Conservation (phyloP, 30 jellyfish, hydroid and myxozoan species). For the Kudoa iwatai region DNA sequence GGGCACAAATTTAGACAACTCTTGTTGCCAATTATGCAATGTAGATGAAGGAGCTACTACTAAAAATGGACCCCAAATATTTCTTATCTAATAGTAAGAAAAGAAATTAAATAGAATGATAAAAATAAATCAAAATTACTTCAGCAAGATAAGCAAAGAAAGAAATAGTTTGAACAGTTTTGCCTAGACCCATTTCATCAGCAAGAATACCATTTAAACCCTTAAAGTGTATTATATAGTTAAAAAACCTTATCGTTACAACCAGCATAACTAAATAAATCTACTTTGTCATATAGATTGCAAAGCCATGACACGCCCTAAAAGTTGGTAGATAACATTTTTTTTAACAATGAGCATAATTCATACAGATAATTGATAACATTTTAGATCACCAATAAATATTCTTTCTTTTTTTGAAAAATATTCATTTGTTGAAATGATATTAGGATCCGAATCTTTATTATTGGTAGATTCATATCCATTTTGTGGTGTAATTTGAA, state of each 20-base stretch:
- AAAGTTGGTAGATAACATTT: neutral
- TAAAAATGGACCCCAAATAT: constrained; percentile 91
- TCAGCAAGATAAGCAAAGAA: constrained; percentile 76
- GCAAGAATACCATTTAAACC: constrained; percentile 92
- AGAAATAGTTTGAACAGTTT: constrained; percentile 72
- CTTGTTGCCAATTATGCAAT: constrained; percentile 95
- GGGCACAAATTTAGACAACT: constrained; percentile 51
- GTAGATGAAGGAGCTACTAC: constrained; percentile 97
- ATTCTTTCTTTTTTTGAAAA: no score
- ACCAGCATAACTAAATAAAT: neutral
- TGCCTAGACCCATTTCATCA: constrained; percentile 96
- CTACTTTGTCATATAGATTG: constrained; percentile 40
- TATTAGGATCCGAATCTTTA: no score
- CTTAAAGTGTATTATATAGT: constrained; percentile 1
- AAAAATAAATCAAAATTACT: no score
- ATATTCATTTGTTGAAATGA: no score
- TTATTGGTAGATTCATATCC: no score
- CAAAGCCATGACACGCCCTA: constrained; percentile 85
- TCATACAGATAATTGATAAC: no score
- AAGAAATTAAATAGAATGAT: no score
- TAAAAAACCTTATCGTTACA: neutral
- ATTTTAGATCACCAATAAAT: no score
- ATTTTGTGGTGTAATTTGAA: no score
- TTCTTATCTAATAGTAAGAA: constrained; percentile 12
- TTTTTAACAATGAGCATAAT: neutral